Conservation (phyloP, 2,888 invertebrate species). For the Hirtodrosophila trivittata region DNA sequence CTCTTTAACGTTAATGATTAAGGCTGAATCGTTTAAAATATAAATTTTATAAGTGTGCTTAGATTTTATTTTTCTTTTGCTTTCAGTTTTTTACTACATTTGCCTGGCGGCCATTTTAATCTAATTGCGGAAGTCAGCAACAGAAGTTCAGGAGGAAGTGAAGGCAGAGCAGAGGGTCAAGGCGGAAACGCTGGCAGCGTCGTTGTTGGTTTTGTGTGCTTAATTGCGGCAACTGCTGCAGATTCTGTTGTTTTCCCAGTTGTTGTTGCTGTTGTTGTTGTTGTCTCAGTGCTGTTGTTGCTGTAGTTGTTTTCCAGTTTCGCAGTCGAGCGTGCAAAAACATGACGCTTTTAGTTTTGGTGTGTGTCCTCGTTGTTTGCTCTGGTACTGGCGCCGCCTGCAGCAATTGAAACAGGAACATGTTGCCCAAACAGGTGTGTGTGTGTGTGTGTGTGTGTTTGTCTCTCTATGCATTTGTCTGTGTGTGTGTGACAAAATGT, state of each 20-base stretch:
- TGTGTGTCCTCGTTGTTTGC: constrained; percentile 66
- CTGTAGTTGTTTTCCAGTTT: constrained; percentile 45
- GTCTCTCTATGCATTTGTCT: too few relatives aligned
- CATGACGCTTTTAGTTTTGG: constrained; percentile 75
- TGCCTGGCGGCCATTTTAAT: constrained; percentile 56
- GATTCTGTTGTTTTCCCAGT: constrained; percentile 47
- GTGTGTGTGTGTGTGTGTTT: constrained; percentile 17
- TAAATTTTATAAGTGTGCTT: too few relatives aligned
- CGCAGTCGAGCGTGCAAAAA: constrained; percentile 72
- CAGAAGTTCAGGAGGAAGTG: constrained; percentile 9
- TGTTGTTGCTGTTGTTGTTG: constrained; percentile 35
- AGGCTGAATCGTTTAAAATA: too few relatives aligned
- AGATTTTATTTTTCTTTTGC: too few relatives aligned
- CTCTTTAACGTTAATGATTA: too few relatives aligned
- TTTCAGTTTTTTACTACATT: constrained; percentile 9
- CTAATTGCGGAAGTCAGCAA: constrained; percentile 65
- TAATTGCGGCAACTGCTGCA: constrained; percentile 70
- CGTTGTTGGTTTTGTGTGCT: constrained; percentile 65
- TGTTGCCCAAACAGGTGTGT: constrained; percentile 48
- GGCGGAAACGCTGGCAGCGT: constrained; percentile 64
- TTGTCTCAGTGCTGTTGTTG: constrained; percentile 37
- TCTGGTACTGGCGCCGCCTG: constrained; percentile 60
- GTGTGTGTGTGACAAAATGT: constrained; percentile 21
- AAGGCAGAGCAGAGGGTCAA: constrained; percentile 32
- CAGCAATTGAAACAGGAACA: constrained; percentile 64